Conservation (phyloP, 2,797 vertebrate species). For the Sebastolobus altivelis region DNA sequence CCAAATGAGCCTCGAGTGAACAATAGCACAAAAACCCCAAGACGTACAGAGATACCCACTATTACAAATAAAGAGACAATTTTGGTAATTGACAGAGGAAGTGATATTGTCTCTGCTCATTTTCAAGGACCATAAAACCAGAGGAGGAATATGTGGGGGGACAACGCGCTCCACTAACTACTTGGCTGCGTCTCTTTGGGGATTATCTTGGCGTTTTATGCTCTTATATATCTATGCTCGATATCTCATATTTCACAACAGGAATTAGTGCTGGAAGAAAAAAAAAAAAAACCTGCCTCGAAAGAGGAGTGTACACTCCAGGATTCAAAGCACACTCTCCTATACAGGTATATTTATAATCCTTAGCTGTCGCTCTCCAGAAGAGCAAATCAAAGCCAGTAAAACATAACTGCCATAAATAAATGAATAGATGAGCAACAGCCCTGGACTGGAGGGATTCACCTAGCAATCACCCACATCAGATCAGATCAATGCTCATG, state of each 20-base stretch:
- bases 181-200: constrained; percentile 70
- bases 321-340: constrained; percentile 75
- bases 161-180: constrained; percentile 68
- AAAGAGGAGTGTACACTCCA: constrained; percentile 58
- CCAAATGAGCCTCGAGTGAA: constrained; percentile 83
- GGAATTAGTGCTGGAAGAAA: constrained; percentile 60
- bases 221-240: constrained; percentile 66
- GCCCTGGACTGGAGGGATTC: constrained; percentile 84
- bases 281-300: constrained; percentile 34
- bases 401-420: constrained; percentile 87
- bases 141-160: constrained; percentile 62
- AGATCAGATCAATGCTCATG: constrained; percentile 88
- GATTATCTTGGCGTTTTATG: constrained; percentile 69
- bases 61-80: constrained; percentile 82
- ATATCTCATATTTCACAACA: constrained; percentile 64
- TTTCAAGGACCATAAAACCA: constrained; percentile 83
- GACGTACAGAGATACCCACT: constrained; percentile 74
- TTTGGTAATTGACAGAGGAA: constrained; percentile 81
- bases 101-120: constrained; percentile 75
- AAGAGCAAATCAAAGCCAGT: constrained; percentile 86
- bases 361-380: constrained; percentile 81
- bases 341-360: constrained; percentile 85
- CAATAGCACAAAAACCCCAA: constrained; percentile 80
- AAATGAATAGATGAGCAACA: constrained; percentile 86
- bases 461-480: constrained; percentile 87